These are phyloP conservation scores for Rhodinocichla rosea DNA, from an alignment of 2,113 vertebrate genomes.

Conservation along the genomic window DNA sequence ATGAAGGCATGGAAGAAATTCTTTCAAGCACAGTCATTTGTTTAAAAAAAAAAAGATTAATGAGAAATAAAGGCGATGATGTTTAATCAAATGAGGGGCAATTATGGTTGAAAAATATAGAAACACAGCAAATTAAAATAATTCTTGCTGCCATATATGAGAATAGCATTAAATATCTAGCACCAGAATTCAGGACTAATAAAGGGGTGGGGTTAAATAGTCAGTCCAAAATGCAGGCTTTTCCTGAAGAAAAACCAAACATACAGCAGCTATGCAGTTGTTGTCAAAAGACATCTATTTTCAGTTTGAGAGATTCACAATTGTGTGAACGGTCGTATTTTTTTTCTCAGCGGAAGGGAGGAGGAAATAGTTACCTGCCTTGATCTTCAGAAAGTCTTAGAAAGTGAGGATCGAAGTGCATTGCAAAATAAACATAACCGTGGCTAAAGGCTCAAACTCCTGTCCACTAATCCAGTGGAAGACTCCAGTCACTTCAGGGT, in stretches of 20 bases:
- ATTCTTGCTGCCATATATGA: background rate
- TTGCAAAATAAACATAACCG: background rate
- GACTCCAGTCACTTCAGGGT: background rate
- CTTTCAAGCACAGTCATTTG: background rate
- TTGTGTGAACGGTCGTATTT: background rate
- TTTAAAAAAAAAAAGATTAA: background rate
- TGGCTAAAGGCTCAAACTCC: background rate
- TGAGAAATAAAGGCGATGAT: background rate
- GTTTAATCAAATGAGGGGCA: background rate
- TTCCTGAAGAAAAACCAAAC: background rate
- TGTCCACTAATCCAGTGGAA: background rate
- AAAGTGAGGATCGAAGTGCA: background rate
- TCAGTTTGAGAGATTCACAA: background rate
- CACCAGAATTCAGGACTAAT: background rate
- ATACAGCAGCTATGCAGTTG: background rate
- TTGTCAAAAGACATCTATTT: background rate
- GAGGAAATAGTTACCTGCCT: background rate
- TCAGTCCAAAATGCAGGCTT: background rate
- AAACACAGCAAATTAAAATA: background rate
- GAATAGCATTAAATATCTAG: background rate
- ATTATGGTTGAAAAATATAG: background rate
- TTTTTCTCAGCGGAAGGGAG: background rate
- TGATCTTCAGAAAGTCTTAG: background rate
- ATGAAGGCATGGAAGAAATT: background rate
- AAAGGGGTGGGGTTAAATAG: constrained; percentile 47